Base-by-base conservation (phyloP, 2,888 invertebrate genomes). In the Cordilura impudica region DNA sequence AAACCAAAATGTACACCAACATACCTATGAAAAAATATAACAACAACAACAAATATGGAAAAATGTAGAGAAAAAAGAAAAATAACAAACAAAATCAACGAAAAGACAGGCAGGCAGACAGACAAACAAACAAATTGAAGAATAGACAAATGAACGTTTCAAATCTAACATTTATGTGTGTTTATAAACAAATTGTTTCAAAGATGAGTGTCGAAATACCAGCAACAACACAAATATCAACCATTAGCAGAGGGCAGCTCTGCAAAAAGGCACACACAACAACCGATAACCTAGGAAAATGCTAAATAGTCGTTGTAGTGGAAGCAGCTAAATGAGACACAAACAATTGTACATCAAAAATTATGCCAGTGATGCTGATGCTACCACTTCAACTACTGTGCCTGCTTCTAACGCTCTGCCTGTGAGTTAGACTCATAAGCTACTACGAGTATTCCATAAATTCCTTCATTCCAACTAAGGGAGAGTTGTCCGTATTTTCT, bases 71-170 rank as follows among this genome's bases (percentile, higher is more conserved):
- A 69, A 6, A n/a, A n/a, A n/a, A n/a, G n/a, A n/a, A n/a, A n/a
- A 31, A 49, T 69, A 21, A 47, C 26, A 74, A 47, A 76, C 65
- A 65, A 61, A 75, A 67, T 31, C 31, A 29, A 63, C 63, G 63
- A 43, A 76, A 26, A 26, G 18, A 31, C 23, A 54, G 16, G 3
- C 10, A 54, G 14, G 10, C 45, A 18, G 7, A 10, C 14, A 18
- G 29, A 39, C 39, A 56, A 45, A 47, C 43, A 16, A 26, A 56
- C 23, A 29, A n/a, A 63, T 43, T 43, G 63, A 54, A 31, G 14
- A 29, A 21, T 29, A 65, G 39, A 14, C 23, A 53, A 66, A 60
- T 49, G 51, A 43, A 49, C 51, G 45, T 65, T 75, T 75, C 45
- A 54, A 23, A 69, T 54, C n/a, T 18, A 63, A 63, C 69, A 69